Percentiles rank a stretch among this genome's conserved stretches.
These are phyloP conservation scores for Pelobates cultripes DNA, from an alignment of 2,797 vertebrate genomes.

Conservation along the genomic window DNA sequence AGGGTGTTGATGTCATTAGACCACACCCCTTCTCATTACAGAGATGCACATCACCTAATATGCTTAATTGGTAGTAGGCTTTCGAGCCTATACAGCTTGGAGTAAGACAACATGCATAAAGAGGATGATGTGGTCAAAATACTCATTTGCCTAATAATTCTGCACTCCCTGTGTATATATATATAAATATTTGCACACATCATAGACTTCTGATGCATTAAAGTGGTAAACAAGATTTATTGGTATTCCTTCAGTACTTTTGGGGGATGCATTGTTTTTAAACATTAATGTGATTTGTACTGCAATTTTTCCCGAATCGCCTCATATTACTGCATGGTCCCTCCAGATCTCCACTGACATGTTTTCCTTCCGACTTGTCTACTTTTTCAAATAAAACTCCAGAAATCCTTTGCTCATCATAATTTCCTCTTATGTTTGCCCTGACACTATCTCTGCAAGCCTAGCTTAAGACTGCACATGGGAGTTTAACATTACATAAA, in stretches of 20 bases:
- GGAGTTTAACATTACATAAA: slow-evolving; percentile 18
- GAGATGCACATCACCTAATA: no score
- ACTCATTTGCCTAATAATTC: no score
- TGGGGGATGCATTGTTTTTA: slow-evolving; percentile 28
- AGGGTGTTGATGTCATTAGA: no score
- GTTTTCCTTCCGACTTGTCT: slow-evolving; percentile 28
- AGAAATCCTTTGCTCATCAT: slow-evolving; percentile 33
- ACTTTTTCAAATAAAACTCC: slow-evolving; percentile 6
- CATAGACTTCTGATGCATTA: neutral
- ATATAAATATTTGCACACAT: neutral
- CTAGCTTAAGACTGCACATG: neutral
- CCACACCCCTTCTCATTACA: no score
- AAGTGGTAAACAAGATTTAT: neutral
- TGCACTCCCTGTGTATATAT: no score
- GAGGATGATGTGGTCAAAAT: no score
- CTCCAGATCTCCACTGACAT: slow-evolving; percentile 34
- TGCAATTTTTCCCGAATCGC: slow-evolving; percentile 24
- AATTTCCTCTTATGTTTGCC: slow-evolving; percentile 29
- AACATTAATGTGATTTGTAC: slow-evolving; percentile 37
- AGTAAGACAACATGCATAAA: no score
- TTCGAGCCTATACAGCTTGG: no score
- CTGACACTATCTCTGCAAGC: slow-evolving; percentile 38
- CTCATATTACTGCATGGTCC: slow-evolving; percentile 36
- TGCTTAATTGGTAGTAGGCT: no score
- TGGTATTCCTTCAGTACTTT: neutral